Conservation (phyloP, 2,797 vertebrate genomes). For the Tachyglossus aculeatus region DNA sequence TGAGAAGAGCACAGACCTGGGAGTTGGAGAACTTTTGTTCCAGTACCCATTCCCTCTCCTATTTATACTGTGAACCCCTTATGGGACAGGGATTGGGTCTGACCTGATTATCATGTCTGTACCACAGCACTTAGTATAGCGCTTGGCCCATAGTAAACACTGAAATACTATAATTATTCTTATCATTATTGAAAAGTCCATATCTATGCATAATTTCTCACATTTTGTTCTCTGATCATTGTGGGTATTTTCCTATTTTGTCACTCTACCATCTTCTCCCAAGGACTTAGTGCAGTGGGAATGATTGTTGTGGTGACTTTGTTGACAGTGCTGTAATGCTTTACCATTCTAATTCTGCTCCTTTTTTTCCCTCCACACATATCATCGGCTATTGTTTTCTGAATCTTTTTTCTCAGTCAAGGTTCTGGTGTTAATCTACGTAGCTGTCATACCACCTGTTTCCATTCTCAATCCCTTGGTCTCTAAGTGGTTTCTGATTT, state of each 20-base stretch:
- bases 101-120: no score
- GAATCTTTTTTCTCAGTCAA: background rate
- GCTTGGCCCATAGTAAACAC: no score
- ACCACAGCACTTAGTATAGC: no score
- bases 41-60: no score
- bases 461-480: background rate
- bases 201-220: slow-evolving; percentile 12
- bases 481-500: background rate
- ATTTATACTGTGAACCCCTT: no score
- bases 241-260: slow-evolving; percentile 25
- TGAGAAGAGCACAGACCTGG: no score
- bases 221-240: slow-evolving; percentile 13
- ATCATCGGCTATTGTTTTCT: background rate
- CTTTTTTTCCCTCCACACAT: background rate
- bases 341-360: background rate
- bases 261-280: slow-evolving; percentile 6
- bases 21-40: no score
- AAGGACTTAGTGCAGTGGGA: background rate
- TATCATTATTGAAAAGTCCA: no score
- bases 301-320: background rate
- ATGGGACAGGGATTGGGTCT: no score
- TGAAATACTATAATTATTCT: no score
- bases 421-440: background rate
- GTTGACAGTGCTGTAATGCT: background rate
- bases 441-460: background rate